Evolutionary conservation across 2,888 invertebrate species (phyloP), one percentile per base, ranked within the genome.

Genomic region (Polietes domitor): DNA sequence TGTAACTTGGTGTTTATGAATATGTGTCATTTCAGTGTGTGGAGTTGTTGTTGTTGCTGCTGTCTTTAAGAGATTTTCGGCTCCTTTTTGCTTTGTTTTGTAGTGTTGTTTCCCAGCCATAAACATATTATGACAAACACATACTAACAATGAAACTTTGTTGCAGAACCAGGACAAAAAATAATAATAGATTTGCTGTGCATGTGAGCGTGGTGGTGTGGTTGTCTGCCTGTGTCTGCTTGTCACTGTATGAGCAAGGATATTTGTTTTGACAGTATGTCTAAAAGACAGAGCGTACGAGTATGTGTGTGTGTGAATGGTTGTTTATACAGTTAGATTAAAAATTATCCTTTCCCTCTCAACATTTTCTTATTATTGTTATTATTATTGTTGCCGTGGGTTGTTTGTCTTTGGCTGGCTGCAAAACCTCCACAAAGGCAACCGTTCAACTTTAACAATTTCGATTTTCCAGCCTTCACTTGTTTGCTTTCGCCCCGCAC

Each of bases 281-380:
- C 10, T 41, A 41, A 41, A 10, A 41, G 15, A 41, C 2, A 12
- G 41, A 12, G n/a, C 28, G 41, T 32, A 37, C 0, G 26, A 86
- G 61, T 84, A 78, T 76, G 26, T 10, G 72, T 73, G 37, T 72
- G 53, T n/a, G 50, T 53, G 53, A 53, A 53, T 19, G 58, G 26
- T 58, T 88, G 89, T 88, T 89, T 89, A 87, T 88, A 80, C 78
- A 87, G 86, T 85, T 88, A 89, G 89, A 88, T 88, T 89, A 88
- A 88, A 88, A 88, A 88, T 88, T 88, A 88, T 88, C 88, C 86
- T 87, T 88, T 50, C 32, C 32, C 32, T 26, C 15, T 58, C 26
- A 58, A 58, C 12, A 24, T 58, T 58, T 26, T 15, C 58, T 26
- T 58, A 58, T 26, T 53, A 21, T 53, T 21, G 50, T 50, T 50